Base-by-base conservation (phyloP, 92 coral and sea anemone species). In the Phenganax stokvisi region DNA sequence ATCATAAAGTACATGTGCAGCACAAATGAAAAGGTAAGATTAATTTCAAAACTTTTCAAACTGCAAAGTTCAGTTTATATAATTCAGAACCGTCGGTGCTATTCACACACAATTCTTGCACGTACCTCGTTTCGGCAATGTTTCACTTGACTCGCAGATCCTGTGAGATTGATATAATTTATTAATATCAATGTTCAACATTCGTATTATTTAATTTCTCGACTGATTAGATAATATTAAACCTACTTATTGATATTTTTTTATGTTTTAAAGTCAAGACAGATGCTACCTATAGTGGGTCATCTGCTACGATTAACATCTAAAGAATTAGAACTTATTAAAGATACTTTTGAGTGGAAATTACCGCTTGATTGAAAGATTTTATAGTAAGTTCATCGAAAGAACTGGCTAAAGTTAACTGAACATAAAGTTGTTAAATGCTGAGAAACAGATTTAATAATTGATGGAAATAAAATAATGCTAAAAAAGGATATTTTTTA, bases 1-100 rank as follows among this genome's bases (percentile, higher is more conserved):
- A 62, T 94, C 51, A 79, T 94, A 51, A 94, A 94, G 82, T 94
- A 92, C 87, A 94, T 94, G 98, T 94, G 98, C 81, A 88, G 98
- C 83, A 78, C 92, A 30, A 94, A 94, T 78, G 90, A 88, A 85
- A 97, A 94, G 98, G 98, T 94, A 83, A 88, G 80, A 7, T 64
- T 84, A 25, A 31, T 1, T 28, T 67, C 25, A 20, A 20, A 20
- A 20, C 25, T 20, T 20, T 20, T 20, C 47, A 37, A 37, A 37
- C 47, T 37, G 47, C 5, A 5, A 1, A 37, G 47, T 20, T 20
- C 25, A 37, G 47, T 2, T 37, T 37, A 37, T 2, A 37, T 1
- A 37, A 37, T 37, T 37, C 47, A 37, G 5, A 37, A 37, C 47
- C 3, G 5, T 37, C 47, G 47, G 47, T 37, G 47, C 5, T 37